These are phyloP conservation scores for Drepanosiphum platanoidis DNA, from an alignment of 2,888 invertebrate species.

Conservation along the genomic window DNA sequence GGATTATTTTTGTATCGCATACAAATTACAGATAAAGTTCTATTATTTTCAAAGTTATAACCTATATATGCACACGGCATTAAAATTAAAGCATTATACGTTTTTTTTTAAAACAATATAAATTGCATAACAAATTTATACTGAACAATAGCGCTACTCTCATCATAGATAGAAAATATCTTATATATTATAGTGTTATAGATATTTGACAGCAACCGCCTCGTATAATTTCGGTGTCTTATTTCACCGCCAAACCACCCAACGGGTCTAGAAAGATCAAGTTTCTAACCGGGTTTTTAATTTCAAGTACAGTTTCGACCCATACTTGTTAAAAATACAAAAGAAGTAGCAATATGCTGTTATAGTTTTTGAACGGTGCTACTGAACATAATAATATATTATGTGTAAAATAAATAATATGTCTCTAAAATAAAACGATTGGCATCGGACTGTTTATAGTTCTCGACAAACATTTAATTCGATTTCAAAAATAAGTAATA, in stretches of 20 bases:
- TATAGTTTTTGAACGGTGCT: slow-evolving; percentile 21
- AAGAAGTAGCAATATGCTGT: slow-evolving; percentile 25
- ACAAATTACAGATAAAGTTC: too few species aligned
- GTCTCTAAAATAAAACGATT: background rate
- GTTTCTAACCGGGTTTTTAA: slow-evolving; percentile 43
- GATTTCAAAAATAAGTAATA: background rate
- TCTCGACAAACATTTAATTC: background rate
- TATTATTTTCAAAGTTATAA: too few species aligned
- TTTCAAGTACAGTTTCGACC: slow-evolving; percentile 37
- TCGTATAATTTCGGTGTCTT: slow-evolving; percentile 54
- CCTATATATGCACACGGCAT: too few species aligned
- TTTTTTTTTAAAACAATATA: too few species aligned
- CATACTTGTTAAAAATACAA: background rate
- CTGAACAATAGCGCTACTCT: background rate
- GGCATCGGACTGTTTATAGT: background rate
- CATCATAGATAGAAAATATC: slow-evolving; percentile 25
- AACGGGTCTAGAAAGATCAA: slow-evolving; percentile 36
- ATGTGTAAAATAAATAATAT: too few species aligned
- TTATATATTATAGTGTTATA: slow-evolving; percentile 9
- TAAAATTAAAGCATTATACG: too few species aligned
- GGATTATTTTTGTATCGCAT: too few species aligned
- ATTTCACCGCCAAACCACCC: slow-evolving; percentile 47
- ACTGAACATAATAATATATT: slow-evolving; percentile 30
- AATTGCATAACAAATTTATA: background rate
- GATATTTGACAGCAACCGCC: slow-evolving; percentile 44